Evolutionary conservation across 1,140 invertebrate genomes (phyloP).

Genomic region (Zaprionus tsacasi): DNA sequence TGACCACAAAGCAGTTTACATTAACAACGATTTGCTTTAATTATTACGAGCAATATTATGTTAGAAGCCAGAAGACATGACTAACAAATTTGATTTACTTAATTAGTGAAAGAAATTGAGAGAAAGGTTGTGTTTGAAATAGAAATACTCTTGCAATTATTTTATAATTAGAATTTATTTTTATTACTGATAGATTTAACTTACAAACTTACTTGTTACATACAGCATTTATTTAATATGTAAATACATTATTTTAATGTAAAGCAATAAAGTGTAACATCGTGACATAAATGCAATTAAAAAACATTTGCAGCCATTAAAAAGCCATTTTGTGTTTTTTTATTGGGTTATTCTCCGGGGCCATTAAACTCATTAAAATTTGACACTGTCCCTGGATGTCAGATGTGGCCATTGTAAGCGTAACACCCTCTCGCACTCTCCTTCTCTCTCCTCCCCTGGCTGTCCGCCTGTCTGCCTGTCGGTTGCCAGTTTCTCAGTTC

Average conservation of each 20-base stretch:
- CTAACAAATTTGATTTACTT: not conserved
- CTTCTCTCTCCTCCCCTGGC: conserved; percentile 21
- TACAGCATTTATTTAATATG: conserved; percentile 3
- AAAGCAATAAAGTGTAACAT: conserved; percentile 17
- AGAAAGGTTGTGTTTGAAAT: not conserved
- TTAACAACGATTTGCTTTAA: not conserved
- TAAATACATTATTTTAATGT: conserved; percentile 26
- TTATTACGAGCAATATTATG: not conserved
- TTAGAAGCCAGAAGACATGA: not conserved
- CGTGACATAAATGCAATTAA: conserved; percentile 70
- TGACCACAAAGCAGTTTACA: not conserved
- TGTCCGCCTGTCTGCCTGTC: conserved; percentile 21
- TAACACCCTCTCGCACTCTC: not conserved
- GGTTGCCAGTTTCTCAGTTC: conserved; percentile 32
- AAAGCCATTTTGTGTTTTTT: conserved; percentile 63
- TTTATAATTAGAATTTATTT: no score
- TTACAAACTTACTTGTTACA: not conserved
- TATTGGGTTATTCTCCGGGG: conserved; percentile 56
- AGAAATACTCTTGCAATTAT: no score
- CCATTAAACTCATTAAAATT: conserved; percentile 75
- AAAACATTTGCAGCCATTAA: conserved; percentile 74
- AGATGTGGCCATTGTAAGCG: conserved; percentile 1
- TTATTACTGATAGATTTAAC: no score
- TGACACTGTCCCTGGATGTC: conserved; percentile 31
- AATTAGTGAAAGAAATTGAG: not conserved